Base-by-base conservation (phyloP, 2,888 invertebrate species). In the Stenchaetothrips biformis region DNA sequence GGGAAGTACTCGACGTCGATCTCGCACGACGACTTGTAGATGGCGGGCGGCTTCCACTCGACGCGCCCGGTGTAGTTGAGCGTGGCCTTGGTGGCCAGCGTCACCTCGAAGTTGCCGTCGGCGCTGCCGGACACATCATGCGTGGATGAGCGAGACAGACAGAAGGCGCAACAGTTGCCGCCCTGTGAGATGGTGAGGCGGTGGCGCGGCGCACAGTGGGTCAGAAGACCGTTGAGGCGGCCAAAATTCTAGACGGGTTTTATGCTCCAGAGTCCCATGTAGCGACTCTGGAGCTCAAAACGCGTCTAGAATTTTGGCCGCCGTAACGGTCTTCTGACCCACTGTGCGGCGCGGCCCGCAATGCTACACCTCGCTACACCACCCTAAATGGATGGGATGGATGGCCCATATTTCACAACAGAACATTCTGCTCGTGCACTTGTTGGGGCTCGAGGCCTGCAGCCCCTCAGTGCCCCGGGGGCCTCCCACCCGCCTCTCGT, bases 1-100 rank as follows among this genome's bases (percentile, higher is more conserved):
- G 94, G 94, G 87, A 94, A 94, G 87, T 94, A 94, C 87, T 94
- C 94, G 82, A 94, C 94, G 88, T 94, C 93, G 85, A 94, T 94
- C 88, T 94, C 93, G 86, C 94, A 94, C 85, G 94, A 94, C 87
- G 95, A 95, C 89, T 96, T 94, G 89, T 95, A 96, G 86, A 96
- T 95, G 84, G 95, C 96, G 67, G 96, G 96, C 81, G 96, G 96
- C 85, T 95, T 94, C 95, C 95, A 95, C 85, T 94, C 93, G 80
- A 96, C 95, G 84, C 92, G 90, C 81, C 95, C 95, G 80, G 93
- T 93, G 86, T 91, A 92, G 87, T 93, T 93, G 79, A 94, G 89
- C 82, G 93, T 94, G 82, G 94, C 94, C 86, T 94, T 94, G 81
- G 94, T 94, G 83, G 94, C 93, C 84, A 94, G 88, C 80, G 94